Evolutionary conservation across 2,113 vertebrate species (phyloP).

Genomic region (Sitta europaea): DNA sequence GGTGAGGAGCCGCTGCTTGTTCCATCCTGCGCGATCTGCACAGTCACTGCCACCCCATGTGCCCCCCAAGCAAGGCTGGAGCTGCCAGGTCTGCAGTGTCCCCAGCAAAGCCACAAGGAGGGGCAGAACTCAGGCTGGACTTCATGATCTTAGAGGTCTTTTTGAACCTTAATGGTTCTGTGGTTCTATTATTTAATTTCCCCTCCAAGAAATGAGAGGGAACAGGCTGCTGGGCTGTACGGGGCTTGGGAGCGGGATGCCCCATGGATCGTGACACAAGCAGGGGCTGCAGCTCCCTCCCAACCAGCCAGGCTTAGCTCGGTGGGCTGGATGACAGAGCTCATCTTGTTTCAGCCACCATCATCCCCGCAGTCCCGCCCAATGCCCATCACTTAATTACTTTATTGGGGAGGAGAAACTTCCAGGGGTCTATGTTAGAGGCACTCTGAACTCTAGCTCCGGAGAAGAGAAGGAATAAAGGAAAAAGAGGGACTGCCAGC

Average conservation of each 20-base stretch:
- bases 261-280: accelerated
- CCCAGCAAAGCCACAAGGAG: neutral
- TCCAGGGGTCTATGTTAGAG: neutral
- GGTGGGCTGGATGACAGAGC: neutral
- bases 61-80: neutral
- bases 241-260: accelerated
- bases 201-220: neutral
- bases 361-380: constrained; percentile 28
- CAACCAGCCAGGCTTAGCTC: neutral
- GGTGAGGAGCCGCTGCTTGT: neutral
- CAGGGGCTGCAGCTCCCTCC: neutral
- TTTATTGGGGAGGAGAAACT: constrained; percentile 64
- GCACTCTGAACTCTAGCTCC: neutral
- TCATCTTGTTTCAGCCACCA: neutral
- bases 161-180: neutral
- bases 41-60: accelerated
- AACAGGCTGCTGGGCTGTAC: accelerated
- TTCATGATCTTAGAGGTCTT: neutral
- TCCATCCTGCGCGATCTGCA: accelerated
- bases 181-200: neutral
- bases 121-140: neutral
- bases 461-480: neutral
- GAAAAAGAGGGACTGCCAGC: neutral
- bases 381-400: constrained; percentile 46
- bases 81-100: neutral